A percentile compares a stretch with the other conserved stretches of the same genome.
Evolutionary conservation across 2,797 vertebrate genomes (phyloP).

Genomic region (Furcifer pardalis): DNA sequence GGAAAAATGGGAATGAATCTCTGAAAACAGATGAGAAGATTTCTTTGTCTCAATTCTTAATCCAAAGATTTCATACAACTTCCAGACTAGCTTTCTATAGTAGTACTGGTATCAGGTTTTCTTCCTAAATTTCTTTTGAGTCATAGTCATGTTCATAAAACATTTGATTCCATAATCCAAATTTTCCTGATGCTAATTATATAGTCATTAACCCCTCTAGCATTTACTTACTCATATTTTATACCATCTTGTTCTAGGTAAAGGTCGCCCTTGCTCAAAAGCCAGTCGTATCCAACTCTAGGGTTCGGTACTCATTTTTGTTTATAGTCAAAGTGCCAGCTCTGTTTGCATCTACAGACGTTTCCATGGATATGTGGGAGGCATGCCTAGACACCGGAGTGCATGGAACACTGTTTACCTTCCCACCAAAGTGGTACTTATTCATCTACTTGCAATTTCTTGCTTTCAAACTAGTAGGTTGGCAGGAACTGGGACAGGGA

Average conservation of each 20-base stretch:
- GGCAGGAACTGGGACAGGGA: no score
- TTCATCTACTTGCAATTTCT: no score
- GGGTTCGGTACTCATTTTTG: no score
- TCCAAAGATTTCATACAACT: slow-evolving; percentile 95
- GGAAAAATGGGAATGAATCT: slow-evolving; percentile 94
- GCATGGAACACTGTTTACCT: no score
- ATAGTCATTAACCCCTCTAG: neutral
- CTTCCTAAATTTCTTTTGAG: slow-evolving; percentile 7
- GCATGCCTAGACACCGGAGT: no score
- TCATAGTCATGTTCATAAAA: neutral
- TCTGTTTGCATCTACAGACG: no score
- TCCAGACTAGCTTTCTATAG: slow-evolving; percentile 96
- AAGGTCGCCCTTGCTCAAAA: no score
- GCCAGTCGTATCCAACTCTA: no score
- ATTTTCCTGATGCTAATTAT: neutral
- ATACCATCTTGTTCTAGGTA: neutral
- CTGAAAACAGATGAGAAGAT: slow-evolving; percentile 94
- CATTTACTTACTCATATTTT: neutral
- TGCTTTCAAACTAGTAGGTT: no score
- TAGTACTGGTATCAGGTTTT: slow-evolving; percentile 85
- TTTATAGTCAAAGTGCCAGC: no score
- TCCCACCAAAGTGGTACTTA: no score
- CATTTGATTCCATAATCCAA: neutral
- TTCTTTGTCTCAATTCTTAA: slow-evolving; percentile 95
- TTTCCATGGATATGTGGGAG: no score